Conservation (phyloP, 2,797 vertebrate species). For the Knipowitschia caucasica region DNA sequence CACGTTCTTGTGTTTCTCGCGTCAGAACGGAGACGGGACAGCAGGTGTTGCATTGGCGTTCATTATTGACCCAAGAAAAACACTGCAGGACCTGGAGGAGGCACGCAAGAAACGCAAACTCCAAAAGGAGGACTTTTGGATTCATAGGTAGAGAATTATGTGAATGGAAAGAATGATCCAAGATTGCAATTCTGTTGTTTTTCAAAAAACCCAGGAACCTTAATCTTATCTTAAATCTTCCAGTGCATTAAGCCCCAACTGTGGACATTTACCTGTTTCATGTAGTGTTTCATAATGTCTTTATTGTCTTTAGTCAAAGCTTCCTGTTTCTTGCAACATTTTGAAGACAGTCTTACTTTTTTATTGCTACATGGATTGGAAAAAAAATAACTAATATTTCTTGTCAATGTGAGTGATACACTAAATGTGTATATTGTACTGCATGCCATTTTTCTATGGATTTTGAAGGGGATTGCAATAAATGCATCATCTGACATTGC, state of each 20-base stretch:
- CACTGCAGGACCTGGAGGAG: slow-evolving; percentile 63
- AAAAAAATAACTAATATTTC: too few species aligned
- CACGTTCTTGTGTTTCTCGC: slow-evolving; percentile 89
- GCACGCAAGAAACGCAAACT: slow-evolving; percentile 40
- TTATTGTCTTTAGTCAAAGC: too few species aligned
- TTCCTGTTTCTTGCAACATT: too few species aligned
- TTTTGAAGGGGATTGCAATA: neutral
- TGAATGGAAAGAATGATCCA: neutral
- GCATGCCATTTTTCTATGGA: neutral
- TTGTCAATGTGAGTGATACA: too few species aligned
- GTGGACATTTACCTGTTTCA: neutral
- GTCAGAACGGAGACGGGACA: slow-evolving; percentile 84
- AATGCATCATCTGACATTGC: slow-evolving; percentile 24
- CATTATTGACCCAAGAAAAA: slow-evolving; percentile 68
- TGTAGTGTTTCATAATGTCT: too few species aligned
- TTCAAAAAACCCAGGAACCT: neutral
- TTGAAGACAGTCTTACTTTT: too few species aligned
- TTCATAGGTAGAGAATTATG: neutral
- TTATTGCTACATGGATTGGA: too few species aligned
- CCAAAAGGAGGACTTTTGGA: slow-evolving; percentile 39
- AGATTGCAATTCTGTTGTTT: neutral
- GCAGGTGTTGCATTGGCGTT: slow-evolving; percentile 73
- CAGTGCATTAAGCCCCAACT: neutral
- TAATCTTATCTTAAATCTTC: neutral
- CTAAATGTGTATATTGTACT: neutral